Percentiles rank a stretch among this genome's conserved stretches.
Evolutionary conservation across 2,113 vertebrate species (phyloP).

Genomic region (Sebastes fasciatus): DNA sequence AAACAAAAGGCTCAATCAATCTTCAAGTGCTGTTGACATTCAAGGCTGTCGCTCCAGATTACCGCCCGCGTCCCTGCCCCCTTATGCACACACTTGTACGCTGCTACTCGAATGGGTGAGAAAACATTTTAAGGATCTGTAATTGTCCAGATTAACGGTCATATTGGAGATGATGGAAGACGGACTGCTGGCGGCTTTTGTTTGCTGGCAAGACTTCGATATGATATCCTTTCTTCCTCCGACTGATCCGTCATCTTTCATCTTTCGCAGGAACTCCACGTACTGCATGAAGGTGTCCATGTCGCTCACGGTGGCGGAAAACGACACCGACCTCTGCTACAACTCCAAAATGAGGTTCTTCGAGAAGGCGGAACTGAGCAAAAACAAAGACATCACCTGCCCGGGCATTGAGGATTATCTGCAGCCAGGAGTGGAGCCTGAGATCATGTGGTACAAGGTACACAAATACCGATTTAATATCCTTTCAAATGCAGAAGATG

Average conservation of each 20-base stretch:
- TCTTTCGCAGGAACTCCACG: conserved; percentile 95
- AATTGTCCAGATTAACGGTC: conserved; percentile 24
- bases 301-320: conserved; percentile 95
- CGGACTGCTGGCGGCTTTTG: conserved; percentile 19
- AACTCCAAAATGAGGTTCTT: conserved; percentile 98
- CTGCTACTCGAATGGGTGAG: conserved; percentile 17
- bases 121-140: conserved; percentile 27
- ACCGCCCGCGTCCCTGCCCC: not conserved
- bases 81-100: not conserved
- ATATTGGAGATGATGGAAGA: not conserved
- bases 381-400: conserved; percentile 96
- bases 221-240: not conserved
- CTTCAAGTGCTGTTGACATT: conserved; percentile 69
- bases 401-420: conserved; percentile 95
- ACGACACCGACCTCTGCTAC: conserved; percentile 97
- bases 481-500: not conserved
- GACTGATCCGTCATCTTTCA: conserved; percentile 52
- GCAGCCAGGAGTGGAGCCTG: conserved; percentile 90
- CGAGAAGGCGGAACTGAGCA: conserved; percentile 98
- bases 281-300: conserved; percentile 99
- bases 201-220: conserved; percentile 2
- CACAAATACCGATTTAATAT: not conserved
- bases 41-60: conserved; percentile 45
- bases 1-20: conserved; percentile 79
- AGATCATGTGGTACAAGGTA: conserved; percentile 98